Base-by-base conservation (phyloP, 2,113 vertebrate species). In the Setophaga coronata region DNA sequence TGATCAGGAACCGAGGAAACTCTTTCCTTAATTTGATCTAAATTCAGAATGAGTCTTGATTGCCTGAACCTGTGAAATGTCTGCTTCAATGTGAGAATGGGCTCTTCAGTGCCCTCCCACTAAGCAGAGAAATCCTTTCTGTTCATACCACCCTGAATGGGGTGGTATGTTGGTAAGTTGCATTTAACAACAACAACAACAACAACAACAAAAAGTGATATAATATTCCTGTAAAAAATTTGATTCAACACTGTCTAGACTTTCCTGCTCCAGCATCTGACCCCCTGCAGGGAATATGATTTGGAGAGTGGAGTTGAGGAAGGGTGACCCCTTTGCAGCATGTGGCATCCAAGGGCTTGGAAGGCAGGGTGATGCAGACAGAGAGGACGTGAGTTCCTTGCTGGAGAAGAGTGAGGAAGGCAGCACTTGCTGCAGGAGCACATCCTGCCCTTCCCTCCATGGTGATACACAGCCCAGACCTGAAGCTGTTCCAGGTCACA, bases 401-500 rank as follows among this genome's bases (percentile, higher is more conserved):
- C 29, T 70, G 36, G 50, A 87, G 69, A 73, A 31, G 31, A 36
- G 28, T 17, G 47, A 76, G 42, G 65, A 73, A 82, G 57, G 53
- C 33, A 87, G 51, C 23, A 21, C 34, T 60, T 60, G 60, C 34
- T 79, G 71, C 56, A 31, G 1, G 3, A 77, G 36, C 79, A 10
- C 36, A 36, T 73, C 51, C 86, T 73, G 38, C 33, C 38, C 56
- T 92, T 81, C 48, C 53, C 73, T 90, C 42, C 31, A 8, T 1
- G 3, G 82, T 87, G 72, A 74, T 78, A 47, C 25, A 71, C 67
- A 85, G 71, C 83, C 60, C 69, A 92, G 83, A 57, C 31, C 36
- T 33, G 76, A 84, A 74, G 28, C 72, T 53, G 76, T 69, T 89
- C 77, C 73, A 87, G 83, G 56, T 80, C 8, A 0, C 87, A 89